Conservation (phyloP, 1,140 invertebrate genomes). For the Ylistrum balloti region DNA sequence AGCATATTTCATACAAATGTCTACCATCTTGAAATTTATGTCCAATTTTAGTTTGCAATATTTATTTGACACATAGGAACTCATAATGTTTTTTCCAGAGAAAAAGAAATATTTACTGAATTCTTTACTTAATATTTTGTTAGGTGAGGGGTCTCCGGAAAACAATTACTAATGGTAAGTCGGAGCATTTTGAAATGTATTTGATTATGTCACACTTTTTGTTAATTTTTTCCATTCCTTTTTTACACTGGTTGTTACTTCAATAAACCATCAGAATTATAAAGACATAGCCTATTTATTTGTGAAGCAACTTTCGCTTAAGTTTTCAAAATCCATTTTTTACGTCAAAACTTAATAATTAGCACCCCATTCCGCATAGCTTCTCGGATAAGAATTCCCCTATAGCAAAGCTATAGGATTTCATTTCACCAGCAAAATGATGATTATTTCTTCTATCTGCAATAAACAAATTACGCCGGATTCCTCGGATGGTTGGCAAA, state of each 20-base stretch:
- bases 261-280: background rate
- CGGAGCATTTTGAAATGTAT: background rate
- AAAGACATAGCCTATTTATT: background rate
- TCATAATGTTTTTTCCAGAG: background rate
- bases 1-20: too few species aligned
- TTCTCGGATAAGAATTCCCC: background rate
- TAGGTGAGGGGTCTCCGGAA: background rate
- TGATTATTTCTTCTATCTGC: slow-evolving; percentile 33
- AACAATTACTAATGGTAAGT: background rate
- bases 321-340: slow-evolving; percentile 36
- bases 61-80: background rate
- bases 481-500: background rate
- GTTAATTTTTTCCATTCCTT: background rate
- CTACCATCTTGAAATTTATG: background rate
- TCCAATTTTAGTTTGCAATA: background rate
- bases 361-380: slow-evolving; percentile 19
- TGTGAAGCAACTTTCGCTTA: background rate
- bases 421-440: slow-evolving; percentile 9
- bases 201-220: background rate
- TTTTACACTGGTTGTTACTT: background rate
- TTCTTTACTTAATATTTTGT: background rate
- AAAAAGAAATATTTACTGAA: background rate
- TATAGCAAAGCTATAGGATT: slow-evolving; percentile 34
- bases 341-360: slow-evolving; percentile 40
- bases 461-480: slow-evolving; percentile 26